Evolutionary conservation across 2,113 vertebrate genomes (phyloP).

Genomic region (Bothrops jararaca): DNA sequence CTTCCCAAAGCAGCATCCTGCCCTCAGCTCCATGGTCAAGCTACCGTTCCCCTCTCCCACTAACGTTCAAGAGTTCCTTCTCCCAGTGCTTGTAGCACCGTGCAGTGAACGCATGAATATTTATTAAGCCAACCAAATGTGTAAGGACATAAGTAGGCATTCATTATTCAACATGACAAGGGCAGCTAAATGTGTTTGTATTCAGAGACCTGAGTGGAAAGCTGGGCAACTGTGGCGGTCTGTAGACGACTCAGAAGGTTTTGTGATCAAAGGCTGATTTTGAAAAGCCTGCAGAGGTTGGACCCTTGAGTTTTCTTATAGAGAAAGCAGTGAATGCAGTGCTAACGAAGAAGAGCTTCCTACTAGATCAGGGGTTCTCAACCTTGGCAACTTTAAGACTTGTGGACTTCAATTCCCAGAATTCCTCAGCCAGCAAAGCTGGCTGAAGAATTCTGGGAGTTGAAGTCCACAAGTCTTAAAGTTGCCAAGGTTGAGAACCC

Average conservation of each 20-base stretch:
- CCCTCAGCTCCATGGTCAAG: background rate
- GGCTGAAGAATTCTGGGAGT: too few species aligned
- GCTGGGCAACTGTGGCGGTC: background rate
- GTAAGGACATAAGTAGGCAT: constrained; percentile 27
- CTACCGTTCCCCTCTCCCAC: background rate
- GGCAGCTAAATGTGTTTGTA: constrained; percentile 5
- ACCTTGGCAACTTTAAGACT: too few species aligned
- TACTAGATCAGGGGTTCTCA: background rate
- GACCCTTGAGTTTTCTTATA: background rate
- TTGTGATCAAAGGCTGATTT: background rate
- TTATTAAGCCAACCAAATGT: constrained; percentile 18
- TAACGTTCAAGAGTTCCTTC: background rate
- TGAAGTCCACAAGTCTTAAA: too few species aligned
- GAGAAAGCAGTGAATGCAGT: background rate
- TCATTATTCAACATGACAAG: constrained; percentile 26
- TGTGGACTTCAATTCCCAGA: too few species aligned
- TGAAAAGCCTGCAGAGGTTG: background rate
- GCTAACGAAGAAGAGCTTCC: background rate
- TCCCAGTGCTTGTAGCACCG: background rate
- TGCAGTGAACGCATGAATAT: constrained; percentile 4
- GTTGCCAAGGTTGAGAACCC: too few species aligned
- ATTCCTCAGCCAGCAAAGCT: too few species aligned
- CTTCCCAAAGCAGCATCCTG: background rate
- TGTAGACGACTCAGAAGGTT: background rate
- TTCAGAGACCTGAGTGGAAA: background rate